Percentiles rank a stretch among this genome's conserved stretches.
These are phyloP conservation scores for Sterrhoptilus dennistouni DNA, from an alignment of 2,113 vertebrate species.

Conservation along the genomic window DNA sequence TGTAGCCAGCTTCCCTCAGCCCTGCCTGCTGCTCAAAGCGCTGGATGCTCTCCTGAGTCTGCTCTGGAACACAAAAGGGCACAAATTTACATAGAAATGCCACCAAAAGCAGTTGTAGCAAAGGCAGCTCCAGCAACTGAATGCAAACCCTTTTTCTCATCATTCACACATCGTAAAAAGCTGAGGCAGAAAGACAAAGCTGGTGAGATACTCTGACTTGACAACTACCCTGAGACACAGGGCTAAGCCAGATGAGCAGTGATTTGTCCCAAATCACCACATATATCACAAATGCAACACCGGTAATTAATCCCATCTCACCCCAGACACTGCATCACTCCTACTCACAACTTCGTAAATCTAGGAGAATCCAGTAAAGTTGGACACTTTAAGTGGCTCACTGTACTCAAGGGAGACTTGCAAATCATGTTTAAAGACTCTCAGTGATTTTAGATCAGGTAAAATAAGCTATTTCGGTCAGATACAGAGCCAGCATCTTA, in stretches of 20 bases:
- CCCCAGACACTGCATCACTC: background rate
- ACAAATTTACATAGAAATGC: background rate
- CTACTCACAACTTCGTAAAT: background rate
- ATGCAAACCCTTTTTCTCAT: background rate
- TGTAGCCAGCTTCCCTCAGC: conserved; percentile 88
- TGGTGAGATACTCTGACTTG: background rate
- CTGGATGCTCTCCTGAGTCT: conserved; percentile 91
- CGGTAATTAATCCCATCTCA: background rate
- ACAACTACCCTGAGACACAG: background rate
- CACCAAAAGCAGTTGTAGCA: background rate
- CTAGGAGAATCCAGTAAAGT: background rate
- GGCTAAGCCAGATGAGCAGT: background rate
- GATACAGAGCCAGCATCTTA: background rate
- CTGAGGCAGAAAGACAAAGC: background rate
- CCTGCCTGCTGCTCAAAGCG: conserved; percentile 93
- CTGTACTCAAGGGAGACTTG: background rate
- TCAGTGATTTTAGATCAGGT: background rate
- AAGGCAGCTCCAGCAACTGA: background rate
- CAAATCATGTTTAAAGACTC: background rate
- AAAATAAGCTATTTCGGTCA: background rate
- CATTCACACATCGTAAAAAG: background rate
- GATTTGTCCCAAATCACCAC: background rate
- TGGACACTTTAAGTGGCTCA: background rate
- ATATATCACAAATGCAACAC: background rate
- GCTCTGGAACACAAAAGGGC: conserved; percentile 76